Evolutionary conservation across 2,888 invertebrate genomes (phyloP).

Genomic region (Camponotus fellah): DNA sequence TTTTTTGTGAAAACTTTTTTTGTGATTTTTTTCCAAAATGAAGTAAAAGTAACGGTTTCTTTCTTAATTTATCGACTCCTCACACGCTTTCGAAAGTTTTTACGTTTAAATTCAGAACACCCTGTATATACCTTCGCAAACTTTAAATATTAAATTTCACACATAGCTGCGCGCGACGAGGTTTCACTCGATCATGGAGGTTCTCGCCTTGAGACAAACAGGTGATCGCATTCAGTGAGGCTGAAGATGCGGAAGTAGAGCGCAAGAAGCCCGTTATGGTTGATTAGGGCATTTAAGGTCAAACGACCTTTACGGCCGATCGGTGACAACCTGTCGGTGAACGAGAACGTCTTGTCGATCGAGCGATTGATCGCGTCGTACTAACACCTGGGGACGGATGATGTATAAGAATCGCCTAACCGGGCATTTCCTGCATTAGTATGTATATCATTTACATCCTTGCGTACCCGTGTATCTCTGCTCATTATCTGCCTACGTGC

Average conservation of each 20-base stretch:
- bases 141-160: neutral
- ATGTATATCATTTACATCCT: conserved; percentile 82
- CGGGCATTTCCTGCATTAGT: conserved; percentile 82
- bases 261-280: conserved; percentile 69
- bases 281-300: conserved; percentile 71
- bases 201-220: conserved; percentile 60
- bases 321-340: conserved; percentile 68
- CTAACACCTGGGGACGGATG: conserved; percentile 81
- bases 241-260: conserved; percentile 69
- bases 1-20: too few relatives aligned
- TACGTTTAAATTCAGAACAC: too few relatives aligned
- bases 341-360: conserved; percentile 70
- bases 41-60: too few relatives aligned
- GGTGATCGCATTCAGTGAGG: conserved; percentile 57
- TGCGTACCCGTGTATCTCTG: conserved; percentile 68
- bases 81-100: too few relatives aligned
- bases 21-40: too few relatives aligned
- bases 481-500: conserved; percentile 81
- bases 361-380: conserved; percentile 76
- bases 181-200: conserved; percentile 31
- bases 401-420: conserved; percentile 80
- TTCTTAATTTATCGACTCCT: too few relatives aligned
- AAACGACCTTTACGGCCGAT: conserved; percentile 70
- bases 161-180: conserved; percentile 1
- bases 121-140: neutral